A percentile compares a stretch with the other conserved stretches of the same genome.
Evolutionary conservation across 2,113 vertebrate genomes (phyloP).

Genomic region (Apaloderma vittatum): DNA sequence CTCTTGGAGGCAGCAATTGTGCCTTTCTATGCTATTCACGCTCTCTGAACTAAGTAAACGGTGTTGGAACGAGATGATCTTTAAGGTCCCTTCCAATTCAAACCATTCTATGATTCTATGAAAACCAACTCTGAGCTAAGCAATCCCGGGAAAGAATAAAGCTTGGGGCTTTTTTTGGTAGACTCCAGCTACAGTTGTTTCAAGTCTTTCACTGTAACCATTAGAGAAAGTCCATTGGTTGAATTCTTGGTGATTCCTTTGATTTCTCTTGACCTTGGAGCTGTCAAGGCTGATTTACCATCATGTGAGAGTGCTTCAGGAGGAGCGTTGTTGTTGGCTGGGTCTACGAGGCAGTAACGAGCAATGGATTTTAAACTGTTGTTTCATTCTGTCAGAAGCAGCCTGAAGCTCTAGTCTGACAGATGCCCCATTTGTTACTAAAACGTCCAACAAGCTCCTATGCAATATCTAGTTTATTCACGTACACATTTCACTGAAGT

Average conservation of each 20-base stretch:
- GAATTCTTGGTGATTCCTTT: background rate
- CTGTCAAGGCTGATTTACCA: background rate
- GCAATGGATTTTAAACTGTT: background rate
- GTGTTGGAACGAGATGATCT: no score
- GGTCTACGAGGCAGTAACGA: accelerated
- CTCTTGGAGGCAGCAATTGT: background rate
- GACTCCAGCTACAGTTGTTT: background rate
- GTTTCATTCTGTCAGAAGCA: background rate
- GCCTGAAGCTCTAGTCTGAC: background rate
- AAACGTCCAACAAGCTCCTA: background rate
- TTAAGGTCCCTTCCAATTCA: no score
- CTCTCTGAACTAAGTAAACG: background rate
- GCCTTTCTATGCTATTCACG: background rate
- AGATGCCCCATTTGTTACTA: background rate
- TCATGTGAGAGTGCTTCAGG: accelerated
- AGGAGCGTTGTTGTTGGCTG: background rate
- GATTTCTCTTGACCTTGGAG: background rate
- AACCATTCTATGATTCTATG: no score
- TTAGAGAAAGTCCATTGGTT: background rate
- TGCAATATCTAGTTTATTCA: background rate
- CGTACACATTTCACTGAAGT: background rate
- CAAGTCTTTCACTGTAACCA: background rate
- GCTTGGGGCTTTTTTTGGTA: background rate
- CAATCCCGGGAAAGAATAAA: background rate
- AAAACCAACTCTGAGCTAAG: background rate